Evolutionary conservation across 2,797 vertebrate genomes (phyloP), one percentile per base, ranked within the genome.

Genomic region (Diceros bicornis): DNA sequence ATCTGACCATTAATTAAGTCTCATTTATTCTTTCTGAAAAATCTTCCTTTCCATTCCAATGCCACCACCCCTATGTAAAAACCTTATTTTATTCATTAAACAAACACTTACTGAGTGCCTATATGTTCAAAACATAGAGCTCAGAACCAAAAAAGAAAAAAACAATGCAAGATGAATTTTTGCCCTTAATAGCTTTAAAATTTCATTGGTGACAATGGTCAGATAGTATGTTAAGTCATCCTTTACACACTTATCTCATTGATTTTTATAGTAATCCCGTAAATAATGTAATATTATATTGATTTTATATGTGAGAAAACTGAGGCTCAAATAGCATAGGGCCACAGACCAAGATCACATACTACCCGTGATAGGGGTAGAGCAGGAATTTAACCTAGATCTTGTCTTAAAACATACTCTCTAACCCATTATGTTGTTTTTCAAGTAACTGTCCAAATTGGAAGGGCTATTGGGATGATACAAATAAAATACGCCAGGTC

Each of bases 1-100:
- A 78, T 50, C n/a, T 92, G 61, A 27, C 20, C 44, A 37, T 44
- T 89, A 72, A 88, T 92, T 92, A 94, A 78, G 89, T 83, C 23
- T 89, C 2, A 74, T 17, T 89, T 71, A 79, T 44, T 91, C 17
- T 47, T 89, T 18, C 34, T 41, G 81, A 72, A 83, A 83, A 32
- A 57, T 41, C 13, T 89, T 69, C 6, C 41, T n/a, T 93, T 68
- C 25, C 21, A 96, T 34, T 83, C 23, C 21, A 87, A 32, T 72
- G 21, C 0, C n/a, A 86, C 16, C 13, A 57, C 27, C 41, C 34
- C 2, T 74, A 72, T 57, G 41, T 17, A 72, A 92, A 72, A 50
- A 2, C n/a, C 8, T 82, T 82, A 44, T 57, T 93, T 82, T 89
- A 68, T 32, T 44, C 8, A 27, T 84, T 96, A 81, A 81, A 78